Conservation (phyloP, 2,888 invertebrate genomes). For the Tenthredo distinguenda region DNA sequence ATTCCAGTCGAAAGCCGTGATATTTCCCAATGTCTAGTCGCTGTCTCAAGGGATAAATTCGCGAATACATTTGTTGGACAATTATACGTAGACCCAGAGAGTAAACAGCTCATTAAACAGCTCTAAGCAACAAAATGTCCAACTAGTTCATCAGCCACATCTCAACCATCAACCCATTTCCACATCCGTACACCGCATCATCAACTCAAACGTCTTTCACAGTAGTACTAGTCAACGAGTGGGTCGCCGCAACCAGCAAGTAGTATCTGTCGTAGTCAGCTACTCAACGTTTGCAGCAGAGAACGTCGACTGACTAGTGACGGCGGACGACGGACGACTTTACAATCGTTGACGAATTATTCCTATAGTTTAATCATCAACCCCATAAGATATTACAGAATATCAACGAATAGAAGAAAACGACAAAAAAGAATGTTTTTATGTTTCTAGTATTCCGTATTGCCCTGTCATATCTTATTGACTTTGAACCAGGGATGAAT, state of each 20-base stretch:
- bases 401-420: background rate
- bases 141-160: background rate
- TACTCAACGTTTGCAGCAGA: background rate
- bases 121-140: background rate
- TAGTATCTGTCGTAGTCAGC: background rate
- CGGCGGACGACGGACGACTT: background rate
- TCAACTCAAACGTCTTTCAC: slow-evolving; percentile 10
- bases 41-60: too few relatives aligned
- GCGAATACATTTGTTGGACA: background rate
- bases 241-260: background rate
- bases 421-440: background rate
- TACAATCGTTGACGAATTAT: background rate
- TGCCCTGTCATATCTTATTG: background rate
- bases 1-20: background rate
- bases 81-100: background rate
- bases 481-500: too few relatives aligned
- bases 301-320: background rate
- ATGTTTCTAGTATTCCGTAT: background rate
- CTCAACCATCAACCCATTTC: background rate
- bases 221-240: slow-evolving; percentile 5
- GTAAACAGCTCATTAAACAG: background rate
- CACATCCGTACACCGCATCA: slow-evolving; percentile 2
- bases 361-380: background rate
- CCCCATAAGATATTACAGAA: background rate
- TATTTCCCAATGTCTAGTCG: background rate